phyloP scores from a whole-genome alignment of 2,797 vertebrate species.

The Sebastes itinus region DNA sequence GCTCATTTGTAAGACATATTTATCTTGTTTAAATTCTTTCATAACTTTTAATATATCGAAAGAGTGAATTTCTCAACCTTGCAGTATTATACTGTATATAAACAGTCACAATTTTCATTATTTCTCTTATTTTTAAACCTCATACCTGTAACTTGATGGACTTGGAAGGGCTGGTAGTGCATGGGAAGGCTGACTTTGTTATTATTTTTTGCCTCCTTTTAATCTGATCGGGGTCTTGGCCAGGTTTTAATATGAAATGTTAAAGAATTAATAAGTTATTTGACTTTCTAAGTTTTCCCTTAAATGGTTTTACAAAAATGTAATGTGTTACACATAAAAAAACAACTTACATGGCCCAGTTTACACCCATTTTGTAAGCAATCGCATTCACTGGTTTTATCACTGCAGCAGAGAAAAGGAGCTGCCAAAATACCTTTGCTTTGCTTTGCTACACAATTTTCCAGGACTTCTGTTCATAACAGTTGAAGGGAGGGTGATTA shows the following conservation, averaged over 20 bases:
- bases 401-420: neutral
- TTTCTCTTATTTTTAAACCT: neutral
- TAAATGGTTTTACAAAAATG: neutral
- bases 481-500: neutral
- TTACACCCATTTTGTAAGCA: neutral
- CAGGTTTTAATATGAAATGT: neutral
- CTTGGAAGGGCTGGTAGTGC: neutral
- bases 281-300: neutral
- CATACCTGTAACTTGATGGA: neutral
- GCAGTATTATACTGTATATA: neutral
- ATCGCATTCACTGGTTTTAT: neutral
- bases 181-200: neutral
- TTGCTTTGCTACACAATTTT: neutral
- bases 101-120: neutral
- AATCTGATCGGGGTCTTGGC: neutral
- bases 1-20: conserved; percentile 6
- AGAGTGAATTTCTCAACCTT: neutral
- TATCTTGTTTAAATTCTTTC: neutral
- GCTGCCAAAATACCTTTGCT: neutral
- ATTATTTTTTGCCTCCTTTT: neutral
- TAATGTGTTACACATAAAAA: neutral
- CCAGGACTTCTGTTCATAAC: neutral
- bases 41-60: neutral
- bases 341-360: neutral
- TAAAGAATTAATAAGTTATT: neutral